A percentile compares a stretch with the other conserved stretches of the same genome.
These are phyloP conservation scores for Melieria picta DNA, from an alignment of 2,888 invertebrate species.

Conservation along the genomic window DNA sequence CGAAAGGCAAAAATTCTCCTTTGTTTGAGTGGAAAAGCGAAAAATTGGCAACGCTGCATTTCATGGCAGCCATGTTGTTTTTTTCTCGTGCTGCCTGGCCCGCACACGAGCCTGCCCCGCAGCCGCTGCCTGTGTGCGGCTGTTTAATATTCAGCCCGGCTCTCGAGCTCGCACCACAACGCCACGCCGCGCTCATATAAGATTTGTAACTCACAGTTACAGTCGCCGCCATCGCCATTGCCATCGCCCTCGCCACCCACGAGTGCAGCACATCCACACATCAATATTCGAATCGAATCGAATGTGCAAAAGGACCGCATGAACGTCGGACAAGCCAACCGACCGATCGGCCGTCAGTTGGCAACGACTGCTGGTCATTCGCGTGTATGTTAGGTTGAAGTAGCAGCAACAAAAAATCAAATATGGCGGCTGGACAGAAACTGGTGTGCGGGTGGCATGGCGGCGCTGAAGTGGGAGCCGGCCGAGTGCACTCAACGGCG, in stretches of 20 bases:
- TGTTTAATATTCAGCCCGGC: too few relatives aligned
- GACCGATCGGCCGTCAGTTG: too few relatives aligned
- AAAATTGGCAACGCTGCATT: constrained; percentile 58
- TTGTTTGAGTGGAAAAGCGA: constrained; percentile 31
- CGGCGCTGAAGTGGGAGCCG: neutral
- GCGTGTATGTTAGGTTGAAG: neutral
- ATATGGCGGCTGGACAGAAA: neutral
- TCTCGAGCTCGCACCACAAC: too few relatives aligned
- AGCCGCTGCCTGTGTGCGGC: too few relatives aligned
- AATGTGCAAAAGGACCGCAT: neutral
- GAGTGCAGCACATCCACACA: constrained; percentile 2
- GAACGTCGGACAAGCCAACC: too few relatives aligned
- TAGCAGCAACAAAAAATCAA: constrained; percentile 1
- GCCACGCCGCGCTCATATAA: too few relatives aligned
- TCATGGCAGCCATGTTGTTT: constrained; percentile 55
- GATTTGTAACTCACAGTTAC: neutral
- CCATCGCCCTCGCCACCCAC: neutral
- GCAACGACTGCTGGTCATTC: too few relatives aligned
- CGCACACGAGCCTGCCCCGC: too few relatives aligned
- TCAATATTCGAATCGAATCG: constrained; percentile 30
- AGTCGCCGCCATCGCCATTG: neutral
- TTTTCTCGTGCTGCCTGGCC: neutral
- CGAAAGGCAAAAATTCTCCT: neutral
- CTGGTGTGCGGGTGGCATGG: neutral
- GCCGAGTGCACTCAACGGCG: constrained; percentile 12